Percentiles rank a stretch among this genome's conserved stretches.
Conservation (phyloP, 2,113 vertebrate species). For the Cyprinodon tularosa region DNA sequence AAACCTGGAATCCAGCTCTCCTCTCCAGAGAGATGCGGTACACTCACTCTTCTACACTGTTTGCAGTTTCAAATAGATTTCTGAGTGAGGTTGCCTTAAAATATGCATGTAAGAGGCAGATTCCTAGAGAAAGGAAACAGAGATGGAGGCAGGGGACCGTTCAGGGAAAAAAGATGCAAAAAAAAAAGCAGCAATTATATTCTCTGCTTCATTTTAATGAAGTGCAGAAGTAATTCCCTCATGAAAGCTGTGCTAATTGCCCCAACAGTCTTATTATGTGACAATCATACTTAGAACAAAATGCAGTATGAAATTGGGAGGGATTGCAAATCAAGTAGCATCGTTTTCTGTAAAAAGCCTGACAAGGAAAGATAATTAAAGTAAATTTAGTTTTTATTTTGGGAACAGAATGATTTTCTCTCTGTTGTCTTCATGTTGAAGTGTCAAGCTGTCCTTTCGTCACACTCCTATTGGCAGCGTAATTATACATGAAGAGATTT, state of each 20-base stretch:
- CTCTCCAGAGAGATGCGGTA: slow-evolving; percentile 44
- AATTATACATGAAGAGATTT: slow-evolving; percentile 43
- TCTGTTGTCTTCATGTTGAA: slow-evolving; percentile 27
- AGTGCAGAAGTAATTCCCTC: slow-evolving; percentile 77
- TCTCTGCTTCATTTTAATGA: slow-evolving; percentile 72
- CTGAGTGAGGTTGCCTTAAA: neutral
- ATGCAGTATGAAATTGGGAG: slow-evolving; percentile 66
- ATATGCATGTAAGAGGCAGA: slow-evolving; percentile 25
- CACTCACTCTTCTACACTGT: slow-evolving; percentile 50
- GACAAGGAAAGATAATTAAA: slow-evolving; percentile 75
- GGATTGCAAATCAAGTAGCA: slow-evolving; percentile 71
- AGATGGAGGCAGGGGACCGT: slow-evolving; percentile 28
- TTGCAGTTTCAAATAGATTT: slow-evolving; percentile 65
- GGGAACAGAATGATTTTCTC: slow-evolving; percentile 37
- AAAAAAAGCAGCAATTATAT: slow-evolving; percentile 70
- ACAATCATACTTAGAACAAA: slow-evolving; percentile 79
- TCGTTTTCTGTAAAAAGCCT: slow-evolving; percentile 61
- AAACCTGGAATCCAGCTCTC: slow-evolving; percentile 50
- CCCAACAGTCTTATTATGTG: slow-evolving; percentile 80
- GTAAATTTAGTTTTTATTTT: slow-evolving; percentile 58
- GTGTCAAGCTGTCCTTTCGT: slow-evolving; percentile 30
- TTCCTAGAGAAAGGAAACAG: slow-evolving; percentile 24
- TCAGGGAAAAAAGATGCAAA: slow-evolving; percentile 41
- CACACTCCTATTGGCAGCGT: neutral
- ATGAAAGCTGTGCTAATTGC: slow-evolving; percentile 76